A percentile compares a stretch with the other conserved stretches of the same genome.
phyloP scores from a whole-genome alignment of 2,113 vertebrate species.

The Tetrao urogallus region DNA sequence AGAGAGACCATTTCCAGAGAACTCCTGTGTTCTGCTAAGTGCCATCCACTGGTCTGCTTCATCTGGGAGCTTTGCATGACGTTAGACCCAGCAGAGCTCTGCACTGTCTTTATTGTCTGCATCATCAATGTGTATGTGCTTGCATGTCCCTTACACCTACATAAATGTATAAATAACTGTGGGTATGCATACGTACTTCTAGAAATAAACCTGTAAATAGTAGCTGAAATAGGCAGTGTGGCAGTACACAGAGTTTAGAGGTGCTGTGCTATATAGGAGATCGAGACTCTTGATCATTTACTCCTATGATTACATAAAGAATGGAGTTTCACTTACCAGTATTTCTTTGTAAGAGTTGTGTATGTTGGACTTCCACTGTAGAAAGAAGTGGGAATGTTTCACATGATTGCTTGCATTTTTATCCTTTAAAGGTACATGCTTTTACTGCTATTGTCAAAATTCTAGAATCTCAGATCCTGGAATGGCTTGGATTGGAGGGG shows the following conservation, averaged over 20 bases:
- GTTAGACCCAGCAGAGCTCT: neutral
- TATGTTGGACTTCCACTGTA: neutral
- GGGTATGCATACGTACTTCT: neutral
- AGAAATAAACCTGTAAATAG: neutral
- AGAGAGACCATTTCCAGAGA: neutral
- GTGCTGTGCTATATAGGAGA: neutral
- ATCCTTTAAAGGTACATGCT: neutral
- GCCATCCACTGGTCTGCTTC: fast-evolving
- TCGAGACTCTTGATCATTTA: neutral
- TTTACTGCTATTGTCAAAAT: neutral
- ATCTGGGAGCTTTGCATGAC: neutral
- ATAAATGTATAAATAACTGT: neutral
- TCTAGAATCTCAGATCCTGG: too few relatives aligned
- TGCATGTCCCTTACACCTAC: neutral
- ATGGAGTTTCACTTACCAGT: neutral
- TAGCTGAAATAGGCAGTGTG: neutral
- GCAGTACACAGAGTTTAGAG: neutral
- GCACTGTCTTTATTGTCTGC: neutral
- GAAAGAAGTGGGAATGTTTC: neutral
- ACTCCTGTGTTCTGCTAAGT: neutral
- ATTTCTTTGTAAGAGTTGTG: neutral
- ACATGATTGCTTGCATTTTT: neutral
- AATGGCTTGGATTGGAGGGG: too few relatives aligned
- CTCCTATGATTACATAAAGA: neutral
- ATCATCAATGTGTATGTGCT: neutral